Base-by-base conservation (phyloP, 1,140 invertebrate genomes). In the Akabosia matsudoensis region DNA sequence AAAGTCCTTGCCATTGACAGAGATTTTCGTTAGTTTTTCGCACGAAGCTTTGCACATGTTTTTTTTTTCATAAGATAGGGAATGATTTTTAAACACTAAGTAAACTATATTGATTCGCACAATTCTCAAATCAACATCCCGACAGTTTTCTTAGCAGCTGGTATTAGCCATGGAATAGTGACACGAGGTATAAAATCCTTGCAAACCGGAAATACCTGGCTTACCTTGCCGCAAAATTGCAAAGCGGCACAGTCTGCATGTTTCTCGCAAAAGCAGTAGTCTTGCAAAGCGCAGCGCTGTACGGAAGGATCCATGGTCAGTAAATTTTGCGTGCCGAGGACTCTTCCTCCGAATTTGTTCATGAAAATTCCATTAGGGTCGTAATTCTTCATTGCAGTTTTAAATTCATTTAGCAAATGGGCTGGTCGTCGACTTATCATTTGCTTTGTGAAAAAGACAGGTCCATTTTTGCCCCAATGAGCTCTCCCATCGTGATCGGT, bases 291-390 rank as follows among this genome's bases (percentile, higher is more conserved):
- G 37, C 78, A 77, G 31, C 70, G 73, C 22, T 30, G 74, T 30
- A 75, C 74, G 18, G 10, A 24, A 26, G 73, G 73, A 26, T 79
- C 73, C 1, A 74, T n/a, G 30, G 10, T 67, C 64, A 16, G 72
- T 67, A 7, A 67, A 51, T 13, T 37, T 0, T 33, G 52, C 67
- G n/a, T n/a, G n/a, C n/a, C n/a, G 1, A 79, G 70, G 2, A 79
- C 22, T n/a, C 78, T 26, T 52, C 37, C 31, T 64, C 75, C 75
- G 64, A 79, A 79, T 31, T 74, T 54, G 70, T 79, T 79, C 18
- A 61, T 16, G 28, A 79, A 79, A 0, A 75, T 26, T 22, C 78
- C 78, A 54, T 77, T 56, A 26, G 78, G 78, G n/a, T 79, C 78
- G 73, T 64, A 79, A 24, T 33, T 75, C 34, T 26, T 72, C 70